phyloP scores from a whole-genome alignment of 1,140 invertebrate species.

The Bombyx mandarina region DNA sequence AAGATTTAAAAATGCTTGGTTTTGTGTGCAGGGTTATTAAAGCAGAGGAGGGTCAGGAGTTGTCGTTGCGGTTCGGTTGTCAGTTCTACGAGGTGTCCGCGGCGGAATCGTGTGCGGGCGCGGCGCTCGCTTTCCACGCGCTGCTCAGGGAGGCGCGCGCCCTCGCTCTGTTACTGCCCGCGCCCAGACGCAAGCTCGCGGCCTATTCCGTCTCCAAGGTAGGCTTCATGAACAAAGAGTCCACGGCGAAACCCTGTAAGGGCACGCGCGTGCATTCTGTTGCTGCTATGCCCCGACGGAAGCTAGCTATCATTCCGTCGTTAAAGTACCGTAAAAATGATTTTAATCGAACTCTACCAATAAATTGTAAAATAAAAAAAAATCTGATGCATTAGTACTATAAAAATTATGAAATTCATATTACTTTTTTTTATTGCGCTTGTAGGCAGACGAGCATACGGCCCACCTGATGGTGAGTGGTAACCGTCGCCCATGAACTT shows the following conservation, averaged over 20 bases:
- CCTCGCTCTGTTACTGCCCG: constrained; percentile 78
- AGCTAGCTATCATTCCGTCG: too few relatives aligned
- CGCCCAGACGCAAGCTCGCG: constrained; percentile 81
- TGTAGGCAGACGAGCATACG: too few relatives aligned
- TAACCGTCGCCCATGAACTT: too few relatives aligned
- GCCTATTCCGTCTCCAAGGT: constrained; percentile 86
- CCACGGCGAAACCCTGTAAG: too few relatives aligned
- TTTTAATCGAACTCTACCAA: too few relatives aligned
- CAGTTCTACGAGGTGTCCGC: constrained; percentile 91
- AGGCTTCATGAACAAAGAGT: not conserved
- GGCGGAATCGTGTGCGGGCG: constrained; percentile 84
- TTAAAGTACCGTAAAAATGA: too few relatives aligned
- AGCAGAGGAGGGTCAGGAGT: constrained; percentile 85
- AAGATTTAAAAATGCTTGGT: not conserved
- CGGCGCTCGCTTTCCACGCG: constrained; percentile 84
- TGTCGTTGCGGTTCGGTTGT: constrained; percentile 83
- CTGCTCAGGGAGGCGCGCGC: constrained; percentile 81
- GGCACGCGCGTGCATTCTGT: too few relatives aligned
- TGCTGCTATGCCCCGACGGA: too few relatives aligned
- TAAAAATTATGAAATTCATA: not conserved
- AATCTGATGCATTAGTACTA: too few relatives aligned
- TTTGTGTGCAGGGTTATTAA: constrained; percentile 75
- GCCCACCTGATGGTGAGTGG: too few relatives aligned
- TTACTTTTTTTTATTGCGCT: not conserved
- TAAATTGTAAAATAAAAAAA: too few relatives aligned